Conservation (phyloP, 1,140 invertebrate species). For the Scaptomyza hsui region DNA sequence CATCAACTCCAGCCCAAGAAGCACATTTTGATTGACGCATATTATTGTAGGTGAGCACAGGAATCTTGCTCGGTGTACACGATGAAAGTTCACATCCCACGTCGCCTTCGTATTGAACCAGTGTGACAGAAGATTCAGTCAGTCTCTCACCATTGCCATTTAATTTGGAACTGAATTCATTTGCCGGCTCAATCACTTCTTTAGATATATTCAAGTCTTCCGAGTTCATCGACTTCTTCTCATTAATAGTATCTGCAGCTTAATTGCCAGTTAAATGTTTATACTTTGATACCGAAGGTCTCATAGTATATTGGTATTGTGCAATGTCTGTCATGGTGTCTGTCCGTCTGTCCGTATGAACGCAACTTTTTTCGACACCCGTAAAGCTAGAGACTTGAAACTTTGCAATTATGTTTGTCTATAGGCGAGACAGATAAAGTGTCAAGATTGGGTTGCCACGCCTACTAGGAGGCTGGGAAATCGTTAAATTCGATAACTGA, state of each 20-base stretch:
- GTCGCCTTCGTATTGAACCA: slow-evolving; percentile 41
- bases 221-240: slow-evolving; percentile 41
- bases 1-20: slow-evolving; percentile 85
- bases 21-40: slow-evolving; percentile 85
- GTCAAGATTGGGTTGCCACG: too few relatives aligned
- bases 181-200: slow-evolving; percentile 7
- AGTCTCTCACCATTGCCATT: slow-evolving; percentile 38
- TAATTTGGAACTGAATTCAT: slow-evolving; percentile 17
- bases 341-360: too few relatives aligned
- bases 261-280: slow-evolving; percentile 4
- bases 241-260: slow-evolving; percentile 5
- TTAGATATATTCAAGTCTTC: slow-evolving; percentile 47
- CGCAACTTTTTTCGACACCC: too few relatives aligned
- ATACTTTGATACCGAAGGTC: too few relatives aligned
- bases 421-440: too few relatives aligned
- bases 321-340: too few relatives aligned
- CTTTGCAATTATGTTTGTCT: too few relatives aligned
- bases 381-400: too few relatives aligned
- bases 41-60: slow-evolving; percentile 62
- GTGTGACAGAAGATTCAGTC: slow-evolving; percentile 49
- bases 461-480: too few relatives aligned
- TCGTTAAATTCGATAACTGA: too few relatives aligned
- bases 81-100: slow-evolving; percentile 40
- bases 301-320: too few relatives aligned
- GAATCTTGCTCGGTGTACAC: slow-evolving; percentile 72